A percentile compares a stretch with the other conserved stretches of the same genome.
Conservation (phyloP, 2,888 invertebrate species). For the Oegoconia quadripuncta region DNA sequence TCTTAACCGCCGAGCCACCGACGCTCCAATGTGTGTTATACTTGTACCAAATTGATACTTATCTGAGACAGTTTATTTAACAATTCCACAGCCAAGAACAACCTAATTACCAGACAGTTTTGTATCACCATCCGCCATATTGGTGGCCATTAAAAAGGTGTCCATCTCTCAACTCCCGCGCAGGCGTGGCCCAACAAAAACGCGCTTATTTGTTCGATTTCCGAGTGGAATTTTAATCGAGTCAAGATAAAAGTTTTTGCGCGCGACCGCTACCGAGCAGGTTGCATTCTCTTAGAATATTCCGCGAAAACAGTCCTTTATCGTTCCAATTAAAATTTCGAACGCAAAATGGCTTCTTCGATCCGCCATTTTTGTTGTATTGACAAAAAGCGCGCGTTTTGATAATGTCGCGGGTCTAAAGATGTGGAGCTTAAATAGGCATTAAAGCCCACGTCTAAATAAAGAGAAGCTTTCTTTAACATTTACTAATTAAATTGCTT, state of each 20-base stretch:
- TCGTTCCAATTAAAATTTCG: constrained; percentile 73
- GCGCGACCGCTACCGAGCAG: background rate
- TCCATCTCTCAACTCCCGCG: constrained; percentile 7
- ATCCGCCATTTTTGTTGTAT: constrained; percentile 60
- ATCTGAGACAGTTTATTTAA: too few relatives aligned
- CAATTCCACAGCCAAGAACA: too few relatives aligned
- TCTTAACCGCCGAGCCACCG: too few relatives aligned
- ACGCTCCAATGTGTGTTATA: too few relatives aligned
- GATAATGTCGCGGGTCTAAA: background rate
- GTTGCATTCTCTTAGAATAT: constrained; percentile 14
- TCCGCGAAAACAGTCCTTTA: constrained; percentile 39
- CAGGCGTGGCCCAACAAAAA: constrained; percentile 25
- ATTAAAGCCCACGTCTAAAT: too few relatives aligned
- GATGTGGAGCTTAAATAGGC: too few relatives aligned
- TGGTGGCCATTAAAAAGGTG: constrained; percentile 8
- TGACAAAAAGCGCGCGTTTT: constrained; percentile 32
- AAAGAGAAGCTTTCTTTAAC: too few relatives aligned
- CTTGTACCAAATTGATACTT: too few relatives aligned
- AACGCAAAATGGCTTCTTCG: constrained; percentile 66
- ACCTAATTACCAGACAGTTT: background rate
- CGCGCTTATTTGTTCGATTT: constrained; percentile 35
- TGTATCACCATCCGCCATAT: constrained; percentile 7
- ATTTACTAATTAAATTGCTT: too few relatives aligned
- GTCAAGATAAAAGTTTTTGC: constrained; percentile 28
- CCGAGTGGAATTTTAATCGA: constrained; percentile 37